These are phyloP conservation scores for Pinctada fucata DNA, from an alignment of 2,888 invertebrate genomes.

Conservation along the genomic window DNA sequence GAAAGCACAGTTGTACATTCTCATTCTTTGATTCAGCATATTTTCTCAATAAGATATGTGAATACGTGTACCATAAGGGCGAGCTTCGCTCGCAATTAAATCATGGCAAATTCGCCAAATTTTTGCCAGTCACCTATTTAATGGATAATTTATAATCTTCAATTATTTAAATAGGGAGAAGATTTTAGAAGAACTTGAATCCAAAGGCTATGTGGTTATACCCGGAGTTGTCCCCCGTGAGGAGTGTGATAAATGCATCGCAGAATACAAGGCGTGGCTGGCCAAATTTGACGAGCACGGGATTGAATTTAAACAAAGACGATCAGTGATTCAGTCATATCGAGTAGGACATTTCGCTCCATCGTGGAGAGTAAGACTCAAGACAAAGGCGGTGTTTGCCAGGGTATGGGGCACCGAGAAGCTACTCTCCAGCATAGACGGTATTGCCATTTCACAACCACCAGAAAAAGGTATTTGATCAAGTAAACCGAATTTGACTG, in stretches of 20 bases:
- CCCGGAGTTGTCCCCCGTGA: conserved; percentile 37
- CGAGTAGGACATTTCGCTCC: conserved; percentile 41
- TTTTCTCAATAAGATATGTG: too few species aligned
- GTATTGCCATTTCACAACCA: conserved; percentile 50
- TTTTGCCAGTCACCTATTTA: too few species aligned
- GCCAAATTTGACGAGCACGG: conserved; percentile 35
- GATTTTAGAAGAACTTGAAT: conserved; percentile 12
- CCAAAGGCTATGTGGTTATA: conserved; percentile 38
- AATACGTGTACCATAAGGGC: too few species aligned
- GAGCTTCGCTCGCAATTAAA: too few species aligned
- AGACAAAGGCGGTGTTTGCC: conserved; percentile 45
- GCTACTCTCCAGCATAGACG: conserved; percentile 50
- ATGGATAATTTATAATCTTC: background rate
- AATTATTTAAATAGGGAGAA: conserved; percentile 19
- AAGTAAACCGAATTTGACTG: background rate
- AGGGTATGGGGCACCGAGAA: conserved; percentile 54
- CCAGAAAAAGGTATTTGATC: conserved; percentile 42
- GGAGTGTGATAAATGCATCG: conserved; percentile 41
- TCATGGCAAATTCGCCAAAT: background rate
- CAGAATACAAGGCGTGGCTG: conserved; percentile 44
- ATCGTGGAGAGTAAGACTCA: conserved; percentile 47
- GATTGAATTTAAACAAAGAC: conserved; percentile 31
- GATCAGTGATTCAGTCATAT: conserved; percentile 45
- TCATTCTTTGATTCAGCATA: too few species aligned
- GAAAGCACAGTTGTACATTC: too few species aligned